These are phyloP conservation scores for Sebastes nivosus DNA, from an alignment of 2,797 vertebrate genomes.

Conservation along the genomic window DNA sequence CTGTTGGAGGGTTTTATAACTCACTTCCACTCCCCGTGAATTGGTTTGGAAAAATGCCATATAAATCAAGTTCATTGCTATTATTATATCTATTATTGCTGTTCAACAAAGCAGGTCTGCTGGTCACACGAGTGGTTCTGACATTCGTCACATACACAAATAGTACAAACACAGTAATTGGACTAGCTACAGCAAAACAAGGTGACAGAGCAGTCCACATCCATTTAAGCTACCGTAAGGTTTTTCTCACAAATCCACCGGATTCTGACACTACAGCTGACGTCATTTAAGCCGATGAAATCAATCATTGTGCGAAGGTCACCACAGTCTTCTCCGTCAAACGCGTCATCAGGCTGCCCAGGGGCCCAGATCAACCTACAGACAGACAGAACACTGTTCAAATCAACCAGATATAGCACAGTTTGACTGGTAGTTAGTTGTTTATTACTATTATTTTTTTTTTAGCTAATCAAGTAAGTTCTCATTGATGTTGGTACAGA, in stretches of 20 bases:
- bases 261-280: not conserved
- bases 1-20: no score
- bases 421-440: not conserved
- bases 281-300: not conserved
- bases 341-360: not conserved
- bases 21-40: no score
- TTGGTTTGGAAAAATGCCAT: no score
- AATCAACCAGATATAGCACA: not conserved
- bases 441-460: no score
- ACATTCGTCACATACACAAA: no score
- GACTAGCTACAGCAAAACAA: not conserved
- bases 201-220: not conserved
- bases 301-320: not conserved
- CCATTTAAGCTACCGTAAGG: not conserved
- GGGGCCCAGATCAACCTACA: not conserved
- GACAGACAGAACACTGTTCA: not conserved
- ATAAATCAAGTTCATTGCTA: no score
- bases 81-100: no score
- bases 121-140: no score
- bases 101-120: no score
- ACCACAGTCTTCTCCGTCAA: not conserved
- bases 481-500: no score
- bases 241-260: not conserved
- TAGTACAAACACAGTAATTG: no score
- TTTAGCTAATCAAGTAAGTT: no score